Evolutionary conservation across 2,888 invertebrate genomes (phyloP).

Genomic region (Orthonevra nobilis): DNA sequence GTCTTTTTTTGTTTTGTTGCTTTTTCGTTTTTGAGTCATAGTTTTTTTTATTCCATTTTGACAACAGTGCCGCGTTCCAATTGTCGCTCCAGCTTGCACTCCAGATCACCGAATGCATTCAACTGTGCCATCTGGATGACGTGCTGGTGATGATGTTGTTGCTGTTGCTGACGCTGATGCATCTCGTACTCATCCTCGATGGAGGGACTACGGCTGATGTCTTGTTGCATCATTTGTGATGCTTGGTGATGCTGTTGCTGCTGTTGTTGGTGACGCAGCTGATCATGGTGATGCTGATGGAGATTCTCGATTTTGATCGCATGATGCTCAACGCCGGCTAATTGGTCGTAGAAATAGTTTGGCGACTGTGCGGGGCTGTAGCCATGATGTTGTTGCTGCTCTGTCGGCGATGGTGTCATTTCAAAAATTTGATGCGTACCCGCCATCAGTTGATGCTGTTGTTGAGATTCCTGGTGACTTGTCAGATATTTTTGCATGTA

Average conservation of each 20-base stretch:
- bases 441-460: conserved; percentile 66
- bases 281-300: conserved; percentile 74
- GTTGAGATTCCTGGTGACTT: conserved; percentile 78
- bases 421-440: conserved; percentile 62
- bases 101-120: conserved; percentile 74
- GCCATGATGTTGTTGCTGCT: conserved; percentile 49
- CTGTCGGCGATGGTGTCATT: conserved; percentile 62
- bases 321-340: conserved; percentile 68
- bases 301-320: conserved; percentile 72
- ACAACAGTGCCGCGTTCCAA: conserved; percentile 78
- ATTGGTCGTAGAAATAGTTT: conserved; percentile 70
- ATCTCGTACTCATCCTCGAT: conserved; percentile 78
- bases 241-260: conserved; percentile 71
- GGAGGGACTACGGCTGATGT: conserved; percentile 77
- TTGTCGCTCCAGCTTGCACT: conserved; percentile 76
- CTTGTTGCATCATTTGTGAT: conserved; percentile 47
- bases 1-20: background rate
- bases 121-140: conserved; percentile 75
- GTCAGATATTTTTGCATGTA: conserved; percentile 75
- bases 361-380: conserved; percentile 72
- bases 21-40: conserved; percentile 16
- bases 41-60: conserved; percentile 76
- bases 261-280: conserved; percentile 73
- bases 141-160: conserved; percentile 71
- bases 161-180: conserved; percentile 65